Base-by-base conservation (phyloP, 2,113 vertebrate genomes). In the Jacana jacana region DNA sequence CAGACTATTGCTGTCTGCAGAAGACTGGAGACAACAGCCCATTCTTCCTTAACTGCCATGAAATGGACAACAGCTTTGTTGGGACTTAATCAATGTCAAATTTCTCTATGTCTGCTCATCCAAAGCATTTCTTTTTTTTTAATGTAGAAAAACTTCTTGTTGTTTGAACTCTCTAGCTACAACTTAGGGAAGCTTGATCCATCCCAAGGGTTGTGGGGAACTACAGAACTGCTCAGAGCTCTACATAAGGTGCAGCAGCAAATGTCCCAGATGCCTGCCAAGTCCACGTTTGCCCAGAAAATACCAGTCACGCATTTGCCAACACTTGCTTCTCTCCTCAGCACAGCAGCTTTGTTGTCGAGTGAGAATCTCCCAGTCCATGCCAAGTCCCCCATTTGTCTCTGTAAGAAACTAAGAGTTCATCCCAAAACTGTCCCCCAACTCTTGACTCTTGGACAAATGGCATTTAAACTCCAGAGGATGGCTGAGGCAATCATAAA, bases 241-340 rank as follows among this genome's bases (percentile, higher is more conserved):
- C 42, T 86, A n/a, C 33, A 17, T 42, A 75, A 91, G 28, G 22
- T 90, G 17, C 51, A 71, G 69, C 42, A 95, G 72, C 73, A 93
- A 91, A 84, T n/a, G 61, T 76, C 48, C 39, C 73, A 89, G 14
- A 15, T 27, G 57, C 48, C 46, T 93, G 81, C 69, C 91, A 95
- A 92, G 30, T 25, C 69, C 60, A 71, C 18, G 48, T 79, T 89
- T 95, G 52, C 57, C 79, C 84, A 86, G 57, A 95, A 95, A 93
- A 93, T 44, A 91, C 30, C 30, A 84, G 52, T 49, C 57, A 69
- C 1, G 1, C 18, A 55, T 78, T 58, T 81, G 48, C 33, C 75
- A 91, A 20, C 69, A 49, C 72, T 84, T 6, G 2, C 51, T 23
- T 91, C 65, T 60, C 60, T 65, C 18, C 35, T 84, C 69, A 71